Base-by-base conservation (phyloP, 2,797 vertebrate genomes). In the Molossus alvarezi region DNA sequence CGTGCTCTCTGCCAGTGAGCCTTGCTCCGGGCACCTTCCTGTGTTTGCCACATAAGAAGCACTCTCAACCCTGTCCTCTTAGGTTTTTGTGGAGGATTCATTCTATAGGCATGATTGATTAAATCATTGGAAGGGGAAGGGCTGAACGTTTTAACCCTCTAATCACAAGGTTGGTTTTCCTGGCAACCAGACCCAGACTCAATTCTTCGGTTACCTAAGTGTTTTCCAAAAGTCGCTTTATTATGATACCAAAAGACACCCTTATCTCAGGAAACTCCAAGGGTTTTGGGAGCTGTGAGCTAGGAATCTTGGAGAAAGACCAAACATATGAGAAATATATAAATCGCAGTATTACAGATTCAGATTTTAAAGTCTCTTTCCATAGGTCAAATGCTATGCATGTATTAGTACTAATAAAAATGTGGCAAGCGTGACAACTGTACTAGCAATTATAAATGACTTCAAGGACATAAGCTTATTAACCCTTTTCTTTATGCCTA, bases 401-500 rank as follows among this genome's bases (percentile, higher is more conserved):
- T 55, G 4, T 41, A 37, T 57, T 88, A 55, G 15, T 60, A 79
- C 17, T 76, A 86, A 82, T 65, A 37, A 72, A 67, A 87, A 62
- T 23, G 3, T 11, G 37, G 13, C 41, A 93, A 27, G 55, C 20
- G 12, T n/a, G 23, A 9, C 14, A 80, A n/a, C 4, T 23, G 29
- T 77, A 57, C 80, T 6, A 81, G 53, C 51, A 93, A 93, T 65
- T 81, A 76, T 20, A 90, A 73, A 85, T 45, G 69, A 8, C 29
- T 86, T 90, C 81, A 72, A 91, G 21, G 55, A 87, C 76, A 91
- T 33, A 88, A 9, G 23, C 25, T 67, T 88, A 48, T 92, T 77
- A 87, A 55, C 4, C 15, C 29, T 87, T 95, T 94, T 94, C 21
- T 65, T 86, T 69, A 64, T 58, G 37, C 51, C 71, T 72, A 55